phyloP scores from a whole-genome alignment of 2,797 vertebrate species.

The Brotogeris chrysoptera region DNA sequence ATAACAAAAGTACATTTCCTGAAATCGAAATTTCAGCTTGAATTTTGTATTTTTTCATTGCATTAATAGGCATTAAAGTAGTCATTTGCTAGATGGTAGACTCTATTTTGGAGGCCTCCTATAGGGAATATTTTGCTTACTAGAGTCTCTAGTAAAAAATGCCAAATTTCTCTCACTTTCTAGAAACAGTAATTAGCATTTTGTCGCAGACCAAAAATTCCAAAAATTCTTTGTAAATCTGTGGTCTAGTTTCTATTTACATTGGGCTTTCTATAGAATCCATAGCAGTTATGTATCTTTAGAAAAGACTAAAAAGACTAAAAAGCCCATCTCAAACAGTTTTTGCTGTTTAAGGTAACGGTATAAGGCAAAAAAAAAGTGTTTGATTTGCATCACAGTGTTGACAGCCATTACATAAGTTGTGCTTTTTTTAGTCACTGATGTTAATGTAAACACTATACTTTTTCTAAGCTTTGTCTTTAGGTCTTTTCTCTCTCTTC shows the following conservation, averaged over 20 bases:
- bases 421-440: background rate
- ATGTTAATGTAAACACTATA: slow-evolving; percentile 9
- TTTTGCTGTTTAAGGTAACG: slow-evolving; percentile 10
- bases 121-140: background rate
- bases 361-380: background rate
- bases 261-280: background rate
- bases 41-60: background rate
- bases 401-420: background rate
- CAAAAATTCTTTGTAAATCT: background rate
- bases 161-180: background rate
- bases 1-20: background rate
- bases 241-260: slow-evolving; percentile 28
- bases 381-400: background rate
- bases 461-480: slow-evolving; percentile 21
- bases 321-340: slow-evolving; percentile 1
- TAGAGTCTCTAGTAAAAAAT: background rate
- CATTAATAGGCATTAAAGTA: background rate
- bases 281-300: background rate
- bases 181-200: background rate
- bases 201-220: background rate
- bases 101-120: background rate
- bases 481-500: background rate
- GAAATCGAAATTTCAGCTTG: background rate
- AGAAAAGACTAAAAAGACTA: background rate
- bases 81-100: background rate